Conservation (phyloP, 2,113 vertebrate genomes). For the Zosterops pallidus region DNA sequence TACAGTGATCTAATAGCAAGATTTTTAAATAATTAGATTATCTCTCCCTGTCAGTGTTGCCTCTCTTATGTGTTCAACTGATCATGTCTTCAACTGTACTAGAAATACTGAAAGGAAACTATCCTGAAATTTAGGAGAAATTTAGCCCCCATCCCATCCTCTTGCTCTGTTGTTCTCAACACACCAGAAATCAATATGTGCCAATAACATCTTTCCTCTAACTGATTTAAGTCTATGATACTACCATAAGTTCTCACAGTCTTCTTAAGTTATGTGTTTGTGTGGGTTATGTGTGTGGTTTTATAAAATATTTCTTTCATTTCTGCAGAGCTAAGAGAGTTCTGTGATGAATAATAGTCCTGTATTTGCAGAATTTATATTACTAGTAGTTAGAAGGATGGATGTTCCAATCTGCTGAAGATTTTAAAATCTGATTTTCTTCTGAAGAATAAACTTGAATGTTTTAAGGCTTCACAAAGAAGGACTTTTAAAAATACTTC, state of each 20-base stretch:
- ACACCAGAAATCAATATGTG: neutral
- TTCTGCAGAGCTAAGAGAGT: neutral
- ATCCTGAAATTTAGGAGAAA: neutral
- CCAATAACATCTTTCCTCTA: neutral
- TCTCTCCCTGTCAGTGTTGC: neutral
- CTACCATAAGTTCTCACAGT: neutral
- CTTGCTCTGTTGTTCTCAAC: neutral
- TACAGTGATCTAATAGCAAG: neutral
- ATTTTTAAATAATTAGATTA: neutral
- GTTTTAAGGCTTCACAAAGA: neutral
- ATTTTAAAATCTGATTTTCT: slow-evolving; percentile 32
- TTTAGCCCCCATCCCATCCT: neutral
- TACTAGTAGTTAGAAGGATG: neutral
- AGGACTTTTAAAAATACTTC: neutral
- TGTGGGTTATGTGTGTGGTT: neutral
- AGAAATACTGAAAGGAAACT: neutral
- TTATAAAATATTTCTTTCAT: slow-evolving; percentile 15
- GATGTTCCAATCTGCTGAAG: neutral
- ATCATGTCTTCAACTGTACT: neutral
- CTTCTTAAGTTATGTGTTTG: neutral
- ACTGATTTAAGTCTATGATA: neutral
- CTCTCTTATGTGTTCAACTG: neutral
- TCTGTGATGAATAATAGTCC: neutral
- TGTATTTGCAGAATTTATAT: slow-evolving; percentile 17
- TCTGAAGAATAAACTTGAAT: neutral